A percentile compares a stretch with the other conserved stretches of the same genome.
These are phyloP conservation scores for Lycocorax pyrrhopterus DNA, from an alignment of 2,113 vertebrate genomes.

Conservation along the genomic window DNA sequence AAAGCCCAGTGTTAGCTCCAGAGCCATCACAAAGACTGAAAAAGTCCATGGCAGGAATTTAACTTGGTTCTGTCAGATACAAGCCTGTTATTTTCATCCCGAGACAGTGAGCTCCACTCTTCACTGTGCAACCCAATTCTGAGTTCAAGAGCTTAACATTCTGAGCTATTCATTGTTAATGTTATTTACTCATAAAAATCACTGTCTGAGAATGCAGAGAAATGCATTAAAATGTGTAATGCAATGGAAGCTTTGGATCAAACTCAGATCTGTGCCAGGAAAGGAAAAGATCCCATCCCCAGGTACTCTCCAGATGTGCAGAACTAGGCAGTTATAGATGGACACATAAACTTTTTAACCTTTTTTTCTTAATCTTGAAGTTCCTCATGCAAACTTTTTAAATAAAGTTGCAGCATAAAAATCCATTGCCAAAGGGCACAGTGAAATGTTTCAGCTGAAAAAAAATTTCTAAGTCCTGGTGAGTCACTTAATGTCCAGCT, in stretches of 20 bases:
- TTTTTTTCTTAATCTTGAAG: neutral
- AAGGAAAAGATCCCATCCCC: neutral
- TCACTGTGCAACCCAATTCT: neutral
- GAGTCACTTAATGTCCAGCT: neutral
- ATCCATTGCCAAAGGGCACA: slow-evolving; percentile 10
- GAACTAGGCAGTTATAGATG: neutral
- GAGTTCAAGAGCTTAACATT: slow-evolving; percentile 32
- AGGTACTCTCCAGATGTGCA: neutral
- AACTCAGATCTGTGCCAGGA: slow-evolving; percentile 7
- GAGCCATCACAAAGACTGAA: slow-evolving; percentile 9
- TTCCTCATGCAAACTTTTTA: neutral
- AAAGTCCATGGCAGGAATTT: neutral
- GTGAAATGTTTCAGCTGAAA: neutral
- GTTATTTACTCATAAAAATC: slow-evolving; percentile 46
- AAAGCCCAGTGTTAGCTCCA: neutral
- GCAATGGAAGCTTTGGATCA: slow-evolving; percentile 12
- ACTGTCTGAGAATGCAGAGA: slow-evolving; percentile 44
- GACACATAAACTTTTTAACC: neutral
- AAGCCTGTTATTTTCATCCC: neutral
- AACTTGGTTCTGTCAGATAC: neutral
- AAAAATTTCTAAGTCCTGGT: neutral
- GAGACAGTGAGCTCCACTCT: slow-evolving; percentile 1
- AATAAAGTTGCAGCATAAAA: neutral
- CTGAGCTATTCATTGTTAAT: slow-evolving; percentile 12
- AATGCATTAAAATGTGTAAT: slow-evolving; percentile 17